Base-by-base conservation (phyloP, 2,797 vertebrate genomes). In the Paedocypris micromegethes region DNA sequence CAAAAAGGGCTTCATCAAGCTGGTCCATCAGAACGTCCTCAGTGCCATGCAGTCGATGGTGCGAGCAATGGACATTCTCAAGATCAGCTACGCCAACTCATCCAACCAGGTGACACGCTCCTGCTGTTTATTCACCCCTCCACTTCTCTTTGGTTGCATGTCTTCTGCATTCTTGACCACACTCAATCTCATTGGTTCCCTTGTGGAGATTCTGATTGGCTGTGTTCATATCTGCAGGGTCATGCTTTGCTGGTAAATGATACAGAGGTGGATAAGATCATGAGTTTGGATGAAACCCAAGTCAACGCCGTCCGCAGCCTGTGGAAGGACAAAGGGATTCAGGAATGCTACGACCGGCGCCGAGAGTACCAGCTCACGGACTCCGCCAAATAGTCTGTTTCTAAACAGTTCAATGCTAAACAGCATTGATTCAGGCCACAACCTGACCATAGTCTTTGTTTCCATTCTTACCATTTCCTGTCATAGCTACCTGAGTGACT, bases 31-130 rank as follows among this genome's bases (percentile, higher is more conserved):
- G 86, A 93, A 92, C 79, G 88, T 90, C 84, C 88, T 93, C 81
- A 92, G 89, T 45, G 91, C 91, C 79, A 92, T 92, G 88, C 91
- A 93, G 84, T 88, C 91, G 64, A 93, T 92, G 91, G 91, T 91
- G 79, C 87, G 83, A 79, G 91, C 91, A 42, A 92, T 90, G 90
- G 91, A 93, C 71, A 89, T 88, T 0, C 89, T 93, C 77, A 91
- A 89, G 86, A 93, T 93, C 66, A 86, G 88, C 3, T 61, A 76
- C 6, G 9, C 62, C 9, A 72, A 58, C 47, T 5, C 77, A 41
- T 62, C 57, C 1, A 78, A 78, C 60, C 39, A 78, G 74, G 77
- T 78, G n/a, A 38, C 46, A 9, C 57, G 42, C 23, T 58, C 43
- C 57, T 37, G 6, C 6, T 23, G 23, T 23, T 23, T 23, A 23